A percentile compares a stretch with the other conserved stretches of the same genome.
phyloP scores from a whole-genome alignment of 2,113 vertebrate species.

The Phalacrocorax carbo region DNA sequence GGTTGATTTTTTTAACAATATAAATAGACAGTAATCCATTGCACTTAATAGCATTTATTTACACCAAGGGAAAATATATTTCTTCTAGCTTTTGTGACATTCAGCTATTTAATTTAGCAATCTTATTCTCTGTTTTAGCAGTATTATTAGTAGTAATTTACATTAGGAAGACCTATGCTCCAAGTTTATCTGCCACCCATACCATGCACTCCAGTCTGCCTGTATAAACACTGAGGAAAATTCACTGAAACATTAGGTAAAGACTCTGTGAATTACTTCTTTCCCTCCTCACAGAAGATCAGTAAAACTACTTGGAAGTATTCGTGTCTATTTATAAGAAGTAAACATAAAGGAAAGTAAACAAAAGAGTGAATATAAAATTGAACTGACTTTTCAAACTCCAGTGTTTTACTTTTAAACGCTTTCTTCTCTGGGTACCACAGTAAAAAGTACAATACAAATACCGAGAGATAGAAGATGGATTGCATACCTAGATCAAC shows the following conservation, averaged over 20 bases:
- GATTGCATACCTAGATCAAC: background rate
- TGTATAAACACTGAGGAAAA: conserved; percentile 51
- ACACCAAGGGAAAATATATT: background rate
- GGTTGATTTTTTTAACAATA: background rate
- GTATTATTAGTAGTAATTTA: background rate
- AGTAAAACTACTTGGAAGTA: conserved; percentile 27
- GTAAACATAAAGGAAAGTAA: background rate
- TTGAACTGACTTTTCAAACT: background rate
- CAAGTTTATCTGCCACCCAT: background rate
- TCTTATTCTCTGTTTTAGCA: background rate
- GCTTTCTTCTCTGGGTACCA: background rate
- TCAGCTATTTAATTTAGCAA: background rate
- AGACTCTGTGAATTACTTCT: background rate
- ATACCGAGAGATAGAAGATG: background rate
- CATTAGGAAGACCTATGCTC: background rate
- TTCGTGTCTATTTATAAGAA: conserved; percentile 29
- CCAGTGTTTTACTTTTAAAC: background rate
- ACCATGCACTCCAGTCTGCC: background rate
- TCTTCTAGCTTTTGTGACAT: background rate
- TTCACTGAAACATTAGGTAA: conserved; percentile 8
- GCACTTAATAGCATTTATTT: background rate
- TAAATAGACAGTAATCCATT: background rate
- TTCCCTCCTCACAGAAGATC: background rate
- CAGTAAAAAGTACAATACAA: background rate
- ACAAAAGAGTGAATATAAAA: background rate